Base-by-base conservation (phyloP, 2,113 vertebrate genomes). In the rabbit (Oryctolagus cuniculus) region DNA sequence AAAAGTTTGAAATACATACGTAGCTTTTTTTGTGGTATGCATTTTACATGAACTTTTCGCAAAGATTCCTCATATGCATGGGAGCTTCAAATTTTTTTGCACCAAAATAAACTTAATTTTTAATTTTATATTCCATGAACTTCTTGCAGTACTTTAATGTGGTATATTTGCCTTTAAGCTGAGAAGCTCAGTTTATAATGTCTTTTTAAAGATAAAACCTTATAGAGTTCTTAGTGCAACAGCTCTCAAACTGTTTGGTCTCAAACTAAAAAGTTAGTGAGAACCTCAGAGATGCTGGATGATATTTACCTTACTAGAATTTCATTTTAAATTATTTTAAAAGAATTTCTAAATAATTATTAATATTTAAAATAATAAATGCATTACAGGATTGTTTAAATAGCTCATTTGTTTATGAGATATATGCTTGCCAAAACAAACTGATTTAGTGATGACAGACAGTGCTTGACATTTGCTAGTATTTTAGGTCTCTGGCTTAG, bases 171-270 rank as follows among this genome's bases (percentile, higher is more conserved):
- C 69, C 21, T 34, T 77, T 92, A 83, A 83, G 19, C 72, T 92
- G 51, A 24, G 36, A 74, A 83, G 11, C 24, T 82, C 69, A 64
- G 88, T 91, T 86, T 93, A 29, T 11, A 66, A 3, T 78, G 29
- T 22, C 31, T 66, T 80, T 89, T 93, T 73, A 86, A 53, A 89
- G 88, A 53, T 82, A 55, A 95, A 92, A 80, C 15, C 6, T 51
- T n/a, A 25, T 2, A 55, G 34, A n/a, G 24, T 61, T 72, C 49
- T 93, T 78, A 78, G 51, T 51, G 78, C 1, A 87, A 13, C 12
- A 80, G 31, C 70, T 95, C 80, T 90, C 66, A 95, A 55, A 90
- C 29, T 34, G 66, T 86, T 90, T 88, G 74, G 44, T 89, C 73
- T 78, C 17, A 69, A 63, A 67, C 2, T 8, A 25, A 55, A 89